These are phyloP conservation scores for Platycnemis pennipes DNA, from an alignment of 2,888 invertebrate genomes.

Conservation along the genomic window DNA sequence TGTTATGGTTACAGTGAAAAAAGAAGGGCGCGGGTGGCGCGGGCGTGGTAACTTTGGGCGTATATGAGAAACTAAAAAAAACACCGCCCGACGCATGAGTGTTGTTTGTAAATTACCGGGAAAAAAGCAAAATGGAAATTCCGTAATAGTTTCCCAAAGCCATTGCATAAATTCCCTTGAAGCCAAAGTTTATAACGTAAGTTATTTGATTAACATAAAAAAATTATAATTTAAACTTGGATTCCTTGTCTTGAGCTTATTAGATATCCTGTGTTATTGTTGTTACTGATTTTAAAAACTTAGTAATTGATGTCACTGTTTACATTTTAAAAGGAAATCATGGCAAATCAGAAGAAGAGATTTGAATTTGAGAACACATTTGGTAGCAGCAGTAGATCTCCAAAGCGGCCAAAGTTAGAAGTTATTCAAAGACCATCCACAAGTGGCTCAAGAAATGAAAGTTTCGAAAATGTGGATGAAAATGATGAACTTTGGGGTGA, in stretches of 20 bases:
- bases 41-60: too few species aligned
- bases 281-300: not conserved
- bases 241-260: not conserved
- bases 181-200: not conserved
- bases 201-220: not conserved
- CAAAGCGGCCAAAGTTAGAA: constrained; percentile 56
- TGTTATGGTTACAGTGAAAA: not conserved
- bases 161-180: not conserved
- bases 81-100: not conserved
- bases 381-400: not conserved
- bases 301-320: not conserved
- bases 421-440: constrained; percentile 38
- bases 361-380: constrained; percentile 53
- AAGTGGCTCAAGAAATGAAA: constrained; percentile 30
- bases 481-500: constrained; percentile 54
- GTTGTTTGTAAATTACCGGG: not conserved
- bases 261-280: not conserved
- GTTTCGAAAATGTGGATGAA: constrained; percentile 38
- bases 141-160: not conserved
- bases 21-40: not conserved
- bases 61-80: constrained; percentile 44
- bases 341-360: constrained; percentile 41
- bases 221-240: not conserved
- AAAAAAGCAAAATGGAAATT: not conserved
- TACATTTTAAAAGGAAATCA: not conserved